These are phyloP conservation scores for Phymatocera aterrima DNA, from an alignment of 2,888 invertebrate genomes.

Conservation along the genomic window DNA sequence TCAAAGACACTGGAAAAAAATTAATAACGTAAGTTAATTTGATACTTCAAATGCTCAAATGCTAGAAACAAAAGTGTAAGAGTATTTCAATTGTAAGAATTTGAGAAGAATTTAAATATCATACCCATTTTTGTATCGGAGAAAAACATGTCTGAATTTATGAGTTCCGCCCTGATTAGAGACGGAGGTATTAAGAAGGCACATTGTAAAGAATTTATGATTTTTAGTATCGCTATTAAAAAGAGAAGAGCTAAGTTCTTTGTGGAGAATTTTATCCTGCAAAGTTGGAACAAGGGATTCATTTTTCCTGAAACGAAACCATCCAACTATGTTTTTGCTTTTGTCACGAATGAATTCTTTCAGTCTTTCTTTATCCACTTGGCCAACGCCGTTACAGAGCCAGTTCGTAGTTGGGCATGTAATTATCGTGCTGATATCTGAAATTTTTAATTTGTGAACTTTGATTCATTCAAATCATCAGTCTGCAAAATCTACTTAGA, in stretches of 20 bases:
- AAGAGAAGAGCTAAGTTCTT: constrained; percentile 79
- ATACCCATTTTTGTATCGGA: constrained; percentile 77
- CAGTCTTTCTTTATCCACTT: constrained; percentile 78
- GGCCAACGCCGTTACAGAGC: constrained; percentile 79
- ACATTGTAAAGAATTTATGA: constrained; percentile 80
- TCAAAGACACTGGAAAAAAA: constrained; percentile 60
- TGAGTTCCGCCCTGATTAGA: constrained; percentile 79
- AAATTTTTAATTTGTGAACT: constrained; percentile 48
- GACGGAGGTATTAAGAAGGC: constrained; percentile 78
- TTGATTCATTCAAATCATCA: neutral
- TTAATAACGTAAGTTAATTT: constrained; percentile 14
- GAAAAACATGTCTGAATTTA: constrained; percentile 80
- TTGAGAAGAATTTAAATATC: constrained; percentile 55
- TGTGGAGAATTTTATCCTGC: constrained; percentile 80
- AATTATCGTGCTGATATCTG: constrained; percentile 78
- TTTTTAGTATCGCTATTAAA: constrained; percentile 71
- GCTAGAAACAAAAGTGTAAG: neutral
- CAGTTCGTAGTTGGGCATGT: constrained; percentile 78
- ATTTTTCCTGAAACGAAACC: constrained; percentile 81
- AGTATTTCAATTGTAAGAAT: neutral
- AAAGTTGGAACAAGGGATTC: constrained; percentile 78
- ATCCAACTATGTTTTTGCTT: constrained; percentile 80
- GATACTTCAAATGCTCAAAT: constrained; percentile 6
- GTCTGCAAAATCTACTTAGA: too few species aligned
- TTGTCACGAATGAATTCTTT: constrained; percentile 76